A percentile compares a stretch with the other conserved stretches of the same genome.
Conservation (phyloP, 2,113 vertebrate species). For the Festucalex cinctus region DNA sequence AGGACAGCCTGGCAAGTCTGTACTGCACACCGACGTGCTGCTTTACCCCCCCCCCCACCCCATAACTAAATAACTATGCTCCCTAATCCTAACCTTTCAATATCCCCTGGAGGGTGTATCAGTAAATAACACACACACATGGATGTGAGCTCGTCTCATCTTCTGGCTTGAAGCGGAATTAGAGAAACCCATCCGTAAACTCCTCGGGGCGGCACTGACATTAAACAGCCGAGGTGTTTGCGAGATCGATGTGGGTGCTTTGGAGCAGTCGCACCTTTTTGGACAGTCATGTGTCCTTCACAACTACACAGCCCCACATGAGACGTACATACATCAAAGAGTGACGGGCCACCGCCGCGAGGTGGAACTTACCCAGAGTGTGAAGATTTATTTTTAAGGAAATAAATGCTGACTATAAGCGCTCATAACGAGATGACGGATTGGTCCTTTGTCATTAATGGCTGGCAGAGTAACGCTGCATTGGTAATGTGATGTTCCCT, state of each 20-base stretch:
- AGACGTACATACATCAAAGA: conserved; percentile 53
- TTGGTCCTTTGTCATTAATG: conserved; percentile 50
- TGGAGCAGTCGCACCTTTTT: conserved; percentile 44
- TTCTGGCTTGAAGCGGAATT: conserved; percentile 53
- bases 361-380: conserved; percentile 23
- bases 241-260: conserved; percentile 64
- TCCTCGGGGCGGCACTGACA: conserved; percentile 65
- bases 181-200: conserved; percentile 52
- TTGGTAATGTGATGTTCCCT: conserved; percentile 46
- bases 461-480: conserved; percentile 39
- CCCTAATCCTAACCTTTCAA: conserved; percentile 6
- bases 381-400: conserved; percentile 36
- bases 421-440: conserved; percentile 38
- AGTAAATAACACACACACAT: conserved; percentile 18
- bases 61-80: background rate
- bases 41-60: no score
- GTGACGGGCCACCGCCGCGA: conserved; percentile 20
- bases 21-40: background rate
- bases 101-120: background rate
- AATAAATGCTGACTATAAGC: conserved; percentile 45
- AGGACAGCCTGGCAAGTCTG: conserved; percentile 47
- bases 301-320: conserved; percentile 37
- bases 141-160: conserved; percentile 26
- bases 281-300: conserved; percentile 51
- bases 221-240: conserved; percentile 65